These are phyloP conservation scores for Xyrauchen texanus DNA, from an alignment of 2,113 vertebrate species.

Conservation along the genomic window DNA sequence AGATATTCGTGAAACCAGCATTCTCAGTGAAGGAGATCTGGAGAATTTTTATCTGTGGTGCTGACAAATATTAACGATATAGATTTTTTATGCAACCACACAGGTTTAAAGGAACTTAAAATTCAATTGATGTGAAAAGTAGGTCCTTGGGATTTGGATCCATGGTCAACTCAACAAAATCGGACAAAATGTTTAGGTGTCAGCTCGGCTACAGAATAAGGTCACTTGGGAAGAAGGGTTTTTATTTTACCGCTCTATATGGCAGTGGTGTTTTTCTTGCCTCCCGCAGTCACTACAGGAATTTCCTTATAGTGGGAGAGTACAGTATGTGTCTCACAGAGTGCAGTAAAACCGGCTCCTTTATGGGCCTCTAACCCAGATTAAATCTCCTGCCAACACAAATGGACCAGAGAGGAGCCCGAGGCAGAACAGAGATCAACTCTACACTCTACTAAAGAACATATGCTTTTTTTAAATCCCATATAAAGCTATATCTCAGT, in stretches of 20 bases:
- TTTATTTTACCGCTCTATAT: background rate
- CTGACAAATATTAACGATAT: too few relatives aligned
- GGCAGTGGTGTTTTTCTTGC: background rate
- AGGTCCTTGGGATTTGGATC: background rate
- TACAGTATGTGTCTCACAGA: background rate
- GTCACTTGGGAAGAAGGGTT: background rate
- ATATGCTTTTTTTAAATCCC: background rate
- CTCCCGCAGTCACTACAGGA: slow-evolving; percentile 12
- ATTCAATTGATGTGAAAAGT: background rate
- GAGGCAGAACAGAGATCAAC: background rate
- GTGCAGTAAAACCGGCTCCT: background rate
- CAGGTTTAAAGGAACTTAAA: too few relatives aligned
- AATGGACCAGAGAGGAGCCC: slow-evolving; percentile 2
- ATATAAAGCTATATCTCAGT: background rate
- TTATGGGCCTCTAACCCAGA: slow-evolving; percentile 37
- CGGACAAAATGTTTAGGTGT: background rate
- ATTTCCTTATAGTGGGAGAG: slow-evolving; percentile 15
- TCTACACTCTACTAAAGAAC: background rate
- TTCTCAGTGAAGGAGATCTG: too few relatives aligned
- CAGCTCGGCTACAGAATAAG: background rate
- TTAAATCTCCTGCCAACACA: slow-evolving; percentile 41
- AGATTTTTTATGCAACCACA: too few relatives aligned
- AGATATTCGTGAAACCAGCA: background rate
- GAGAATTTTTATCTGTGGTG: too few relatives aligned
- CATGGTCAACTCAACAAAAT: slow-evolving; percentile 8